Base-by-base conservation (phyloP, 2,113 vertebrate genomes). In the Laticauda laticaudata region DNA sequence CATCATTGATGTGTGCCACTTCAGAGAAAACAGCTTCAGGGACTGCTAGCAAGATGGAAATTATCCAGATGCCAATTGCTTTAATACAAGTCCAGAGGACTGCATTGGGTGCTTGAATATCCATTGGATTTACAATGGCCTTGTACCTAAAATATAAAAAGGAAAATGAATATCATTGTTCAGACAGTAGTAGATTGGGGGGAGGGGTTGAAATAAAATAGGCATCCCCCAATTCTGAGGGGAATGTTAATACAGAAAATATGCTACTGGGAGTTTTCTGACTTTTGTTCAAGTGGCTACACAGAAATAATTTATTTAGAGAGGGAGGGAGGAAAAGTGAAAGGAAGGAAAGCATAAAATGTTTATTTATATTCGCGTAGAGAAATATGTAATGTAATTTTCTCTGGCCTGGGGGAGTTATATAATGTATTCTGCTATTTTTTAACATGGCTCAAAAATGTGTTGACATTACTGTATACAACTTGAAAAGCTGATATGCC, bases 81-180 rank as follows among this genome's bases (percentile, higher is more conserved):
- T 99, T 99, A 89, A 98, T 90, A 87, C 98, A 99, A 18, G 99
- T 99, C 98, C 99, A 98, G 92, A 98, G 96, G 93, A 99, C 97
- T 0, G 98, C 98, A 5, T 98, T 97, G 87, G 99, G 98, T 0
- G 97, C 97, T 98, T 99, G 99, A 96, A 99, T 98, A 96, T 99
- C 99, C 99, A 99, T 99, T 61, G 99, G 99, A 96, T 99, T 99
- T 88, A 99, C 99, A 1, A 99, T 99, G 26, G 99, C 99, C 97
- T 98, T 99, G 95, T 99, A 99, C 97, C 99, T 99, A 96, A 51
- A 96, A 91, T 64, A 15, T 12, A 90, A 43, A 90, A 92, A 61
- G n/a, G 55, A 4, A 95, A 94, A 97, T 92, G 0, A 4, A 26
- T 81, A 15, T 93, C 59, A 88, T 85, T 54, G 59, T 69, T 93